These are phyloP conservation scores for Enteromius argenteus DNA, from an alignment of 2,797 vertebrate genomes.

Conservation along the genomic window DNA sequence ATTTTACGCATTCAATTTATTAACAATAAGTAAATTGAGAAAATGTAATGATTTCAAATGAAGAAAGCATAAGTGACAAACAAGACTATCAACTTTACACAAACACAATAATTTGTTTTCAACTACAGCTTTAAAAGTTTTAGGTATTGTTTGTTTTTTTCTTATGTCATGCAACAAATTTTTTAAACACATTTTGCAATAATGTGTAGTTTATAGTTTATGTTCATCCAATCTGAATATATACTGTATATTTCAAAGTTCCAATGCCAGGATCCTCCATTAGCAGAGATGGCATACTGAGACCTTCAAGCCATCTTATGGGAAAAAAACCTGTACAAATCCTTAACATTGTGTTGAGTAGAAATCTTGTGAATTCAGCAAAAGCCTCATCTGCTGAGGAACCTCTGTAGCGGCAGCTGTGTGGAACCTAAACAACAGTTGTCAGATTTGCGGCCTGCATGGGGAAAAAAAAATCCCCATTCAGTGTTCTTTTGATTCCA, in stretches of 20 bases:
- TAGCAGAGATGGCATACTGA: neutral
- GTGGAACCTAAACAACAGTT: constrained; percentile 37
- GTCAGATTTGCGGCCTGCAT: constrained; percentile 40
- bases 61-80: neutral
- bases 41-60: neutral
- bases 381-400: neutral
- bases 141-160: neutral
- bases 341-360: neutral
- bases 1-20: neutral
- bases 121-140: neutral
- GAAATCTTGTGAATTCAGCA: neutral
- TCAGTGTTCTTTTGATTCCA: constrained; percentile 63
- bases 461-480: constrained; percentile 37
- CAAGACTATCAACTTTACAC: neutral
- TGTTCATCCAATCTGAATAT: neutral
- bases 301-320: neutral
- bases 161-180: neutral
- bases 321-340: neutral
- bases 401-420: constrained; percentile 29
- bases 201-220: too few relatives aligned
- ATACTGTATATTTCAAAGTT: neutral
- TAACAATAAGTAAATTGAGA: neutral
- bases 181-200: neutral
- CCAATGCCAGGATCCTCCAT: neutral
- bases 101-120: neutral